phyloP scores from a whole-genome alignment of 2,797 vertebrate species.

The Gephyroberyx darwinii region DNA sequence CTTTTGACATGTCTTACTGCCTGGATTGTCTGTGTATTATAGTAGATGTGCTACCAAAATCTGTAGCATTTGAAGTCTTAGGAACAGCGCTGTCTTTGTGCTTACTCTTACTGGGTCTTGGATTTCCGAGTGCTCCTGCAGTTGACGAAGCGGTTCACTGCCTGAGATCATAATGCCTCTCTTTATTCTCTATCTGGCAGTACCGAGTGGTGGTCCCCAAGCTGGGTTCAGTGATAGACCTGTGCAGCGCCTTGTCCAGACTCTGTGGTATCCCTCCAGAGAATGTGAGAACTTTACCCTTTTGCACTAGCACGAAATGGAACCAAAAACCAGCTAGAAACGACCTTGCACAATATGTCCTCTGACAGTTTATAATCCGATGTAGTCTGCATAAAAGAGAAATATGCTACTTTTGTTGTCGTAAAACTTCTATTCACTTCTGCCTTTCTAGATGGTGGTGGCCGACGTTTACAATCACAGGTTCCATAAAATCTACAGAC shows the following conservation, averaged over 20 bases:
- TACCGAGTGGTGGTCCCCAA: constrained; percentile 92
- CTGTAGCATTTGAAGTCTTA: not conserved
- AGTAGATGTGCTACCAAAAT: too few species aligned
- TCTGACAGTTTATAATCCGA: not conserved
- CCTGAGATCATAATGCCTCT: not conserved
- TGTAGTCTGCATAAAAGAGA: too few species aligned
- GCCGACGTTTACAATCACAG: constrained; percentile 97
- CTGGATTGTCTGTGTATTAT: too few species aligned
- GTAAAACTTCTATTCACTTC: constrained; percentile 2
- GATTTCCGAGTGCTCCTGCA: not conserved
- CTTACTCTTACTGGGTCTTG: not conserved
- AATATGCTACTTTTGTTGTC: too few species aligned
- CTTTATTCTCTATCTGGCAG: constrained; percentile 70
- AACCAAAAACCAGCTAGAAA: not conserved
- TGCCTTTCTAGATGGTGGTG: constrained; percentile 92
- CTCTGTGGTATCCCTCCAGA: constrained; percentile 90
- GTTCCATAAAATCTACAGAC: constrained; percentile 96
- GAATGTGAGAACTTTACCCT: constrained; percentile 82
- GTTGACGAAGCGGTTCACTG: not conserved
- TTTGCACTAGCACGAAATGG: not conserved
- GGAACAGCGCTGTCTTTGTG: not conserved
- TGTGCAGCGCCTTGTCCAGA: constrained; percentile 90
- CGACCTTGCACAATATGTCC: too few species aligned
- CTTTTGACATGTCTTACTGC: too few species aligned
- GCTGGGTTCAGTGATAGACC: constrained; percentile 89